These are phyloP conservation scores for Carposina sasakii DNA, from an alignment of 1,140 invertebrate species.

Conservation along the genomic window DNA sequence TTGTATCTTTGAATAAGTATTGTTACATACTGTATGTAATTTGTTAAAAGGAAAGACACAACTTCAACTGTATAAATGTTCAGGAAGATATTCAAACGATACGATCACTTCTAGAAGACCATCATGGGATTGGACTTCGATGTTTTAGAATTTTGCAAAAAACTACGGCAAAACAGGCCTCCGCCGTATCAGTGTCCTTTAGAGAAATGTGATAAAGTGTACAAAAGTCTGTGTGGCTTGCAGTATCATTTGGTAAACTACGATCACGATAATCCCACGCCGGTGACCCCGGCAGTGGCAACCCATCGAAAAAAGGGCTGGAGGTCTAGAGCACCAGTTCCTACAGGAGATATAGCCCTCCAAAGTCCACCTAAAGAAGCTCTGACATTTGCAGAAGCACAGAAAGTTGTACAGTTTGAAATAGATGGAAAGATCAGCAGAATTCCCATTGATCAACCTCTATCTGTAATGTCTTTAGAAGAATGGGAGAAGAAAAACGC, in stretches of 20 bases:
- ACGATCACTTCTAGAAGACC: too few relatives aligned
- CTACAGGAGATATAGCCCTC: constrained; percentile 66
- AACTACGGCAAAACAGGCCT: constrained; percentile 82
- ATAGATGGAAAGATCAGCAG: constrained; percentile 81
- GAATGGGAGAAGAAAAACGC: constrained; percentile 75
- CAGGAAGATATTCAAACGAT: too few relatives aligned
- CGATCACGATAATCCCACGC: constrained; percentile 83
- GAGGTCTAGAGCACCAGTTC: constrained; percentile 54
- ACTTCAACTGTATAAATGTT: too few relatives aligned
- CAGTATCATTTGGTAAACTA: constrained; percentile 89
- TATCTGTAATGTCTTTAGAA: constrained; percentile 77
- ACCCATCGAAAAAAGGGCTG: constrained; percentile 71
- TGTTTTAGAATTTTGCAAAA: constrained; percentile 87
- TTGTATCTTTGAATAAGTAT: too few relatives aligned
- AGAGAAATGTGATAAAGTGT: constrained; percentile 86
- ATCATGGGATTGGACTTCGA: constrained; percentile 86
- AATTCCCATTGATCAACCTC: constrained; percentile 75
- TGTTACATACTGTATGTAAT: too few relatives aligned
- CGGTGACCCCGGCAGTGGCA: constrained; percentile 67
- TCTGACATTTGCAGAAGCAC: constrained; percentile 84
- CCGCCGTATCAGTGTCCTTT: constrained; percentile 90
- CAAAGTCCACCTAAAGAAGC: constrained; percentile 74
- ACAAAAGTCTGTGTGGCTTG: constrained; percentile 88
- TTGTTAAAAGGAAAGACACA: too few relatives aligned
- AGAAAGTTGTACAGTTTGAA: constrained; percentile 89